These are phyloP conservation scores for Hirudinaria manillensis DNA, from an alignment of 2,888 invertebrate genomes.

Conservation along the genomic window DNA sequence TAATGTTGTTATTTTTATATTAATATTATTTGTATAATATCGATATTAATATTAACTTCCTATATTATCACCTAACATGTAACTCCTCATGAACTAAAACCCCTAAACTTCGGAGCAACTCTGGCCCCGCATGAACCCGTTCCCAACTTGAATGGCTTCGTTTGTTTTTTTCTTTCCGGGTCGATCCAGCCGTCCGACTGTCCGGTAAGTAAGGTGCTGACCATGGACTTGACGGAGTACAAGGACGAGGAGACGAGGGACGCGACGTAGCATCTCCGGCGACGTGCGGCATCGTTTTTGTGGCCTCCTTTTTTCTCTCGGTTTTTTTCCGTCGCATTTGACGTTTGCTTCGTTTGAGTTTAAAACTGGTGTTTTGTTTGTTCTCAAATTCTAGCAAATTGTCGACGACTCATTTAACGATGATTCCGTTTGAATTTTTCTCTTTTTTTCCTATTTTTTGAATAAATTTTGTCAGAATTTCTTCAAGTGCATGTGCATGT, in stretches of 20 bases:
- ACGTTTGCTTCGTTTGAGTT: slow-evolving; percentile 11
- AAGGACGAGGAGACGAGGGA: slow-evolving; percentile 27
- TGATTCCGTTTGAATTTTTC: too few species aligned
- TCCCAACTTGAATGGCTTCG: neutral
- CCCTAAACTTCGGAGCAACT: too few species aligned
- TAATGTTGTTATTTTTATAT: too few species aligned
- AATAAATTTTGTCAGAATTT: too few species aligned
- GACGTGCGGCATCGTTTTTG: neutral
- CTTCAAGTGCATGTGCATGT: too few species aligned
- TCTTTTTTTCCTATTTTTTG: too few species aligned
- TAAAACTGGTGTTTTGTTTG: neutral
- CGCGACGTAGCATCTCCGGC: neutral
- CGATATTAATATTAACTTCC: too few species aligned
- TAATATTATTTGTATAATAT: too few species aligned
- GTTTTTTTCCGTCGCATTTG: neutral
- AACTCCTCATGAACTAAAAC: too few species aligned
- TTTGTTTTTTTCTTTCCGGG: slow-evolving; percentile 9
- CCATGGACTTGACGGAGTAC: slow-evolving; percentile 69
- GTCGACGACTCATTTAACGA: too few species aligned
- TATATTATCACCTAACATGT: too few species aligned
- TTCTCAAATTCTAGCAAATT: neutral
- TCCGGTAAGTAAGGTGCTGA: slow-evolving; percentile 80
- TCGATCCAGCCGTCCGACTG: slow-evolving; percentile 63
- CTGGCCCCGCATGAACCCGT: too few species aligned
- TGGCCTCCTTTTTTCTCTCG: neutral